These are phyloP conservation scores for Aphidius ervi DNA, from an alignment of 1,140 invertebrate genomes.

Conservation along the genomic window DNA sequence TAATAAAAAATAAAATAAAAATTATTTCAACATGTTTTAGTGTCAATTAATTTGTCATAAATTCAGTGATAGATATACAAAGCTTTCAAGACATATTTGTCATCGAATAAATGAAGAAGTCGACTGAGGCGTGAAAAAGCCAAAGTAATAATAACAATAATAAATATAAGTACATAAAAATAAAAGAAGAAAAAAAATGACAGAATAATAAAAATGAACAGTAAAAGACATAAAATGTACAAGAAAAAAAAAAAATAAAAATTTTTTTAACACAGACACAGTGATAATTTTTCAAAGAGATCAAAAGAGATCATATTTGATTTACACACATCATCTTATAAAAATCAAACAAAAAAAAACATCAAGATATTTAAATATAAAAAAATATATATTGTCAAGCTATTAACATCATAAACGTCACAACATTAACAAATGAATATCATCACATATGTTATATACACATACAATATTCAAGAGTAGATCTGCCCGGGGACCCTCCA, in stretches of 20 bases:
- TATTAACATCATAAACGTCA: conserved; percentile 11
- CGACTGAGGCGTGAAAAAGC: conserved; percentile 13
- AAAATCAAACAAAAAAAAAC: conserved; percentile 5
- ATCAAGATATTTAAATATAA: conserved; percentile 16
- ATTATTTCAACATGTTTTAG: not conserved
- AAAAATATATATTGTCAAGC: conserved; percentile 18
- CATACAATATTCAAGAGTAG: conserved; percentile 40
- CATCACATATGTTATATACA: conserved; percentile 37
- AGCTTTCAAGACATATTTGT: conserved; percentile 20
- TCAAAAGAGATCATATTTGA: no score
- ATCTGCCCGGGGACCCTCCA: conserved; percentile 42
- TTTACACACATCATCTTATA: not conserved
- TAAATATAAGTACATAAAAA: not conserved
- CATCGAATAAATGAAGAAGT: conserved; percentile 15
- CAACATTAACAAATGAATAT: conserved; percentile 23
- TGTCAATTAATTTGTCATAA: conserved; percentile 13
- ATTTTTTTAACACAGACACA: no score
- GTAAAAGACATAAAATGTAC: conserved; percentile 3
- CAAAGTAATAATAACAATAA: not conserved
- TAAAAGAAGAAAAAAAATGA: conserved; percentile 6
- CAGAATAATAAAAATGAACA: not conserved
- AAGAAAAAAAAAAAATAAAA: conserved; percentile 1
- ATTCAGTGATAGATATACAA: conserved; percentile 17
- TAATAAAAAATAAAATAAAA: not conserved
- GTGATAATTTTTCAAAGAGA: no score